phyloP scores from a whole-genome alignment of 2,113 vertebrate genomes.

The Taurulus bubalis region DNA sequence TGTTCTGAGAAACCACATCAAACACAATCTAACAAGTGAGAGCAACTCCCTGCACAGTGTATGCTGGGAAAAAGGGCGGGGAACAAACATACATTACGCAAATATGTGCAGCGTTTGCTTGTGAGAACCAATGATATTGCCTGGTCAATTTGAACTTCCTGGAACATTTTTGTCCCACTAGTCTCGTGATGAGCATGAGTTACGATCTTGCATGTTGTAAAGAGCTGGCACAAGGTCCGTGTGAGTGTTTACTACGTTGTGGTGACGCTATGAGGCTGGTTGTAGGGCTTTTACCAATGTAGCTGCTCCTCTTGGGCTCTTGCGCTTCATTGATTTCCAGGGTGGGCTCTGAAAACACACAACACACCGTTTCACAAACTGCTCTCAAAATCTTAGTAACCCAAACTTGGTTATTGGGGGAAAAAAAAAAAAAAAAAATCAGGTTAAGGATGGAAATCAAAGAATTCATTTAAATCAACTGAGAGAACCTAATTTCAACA shows the following conservation, averaged over 20 bases:
- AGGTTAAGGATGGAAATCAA: background rate
- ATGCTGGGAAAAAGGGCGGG: background rate
- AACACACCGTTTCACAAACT: constrained; percentile 9
- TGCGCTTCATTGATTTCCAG: background rate
- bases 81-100: background rate
- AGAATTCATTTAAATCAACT: background rate
- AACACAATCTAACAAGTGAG: background rate
- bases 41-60: background rate
- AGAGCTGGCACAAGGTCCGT: background rate
- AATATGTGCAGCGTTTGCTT: background rate
- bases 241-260: background rate
- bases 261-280: background rate
- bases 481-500: background rate
- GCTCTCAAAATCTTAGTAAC: background rate
- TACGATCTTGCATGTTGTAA: background rate
- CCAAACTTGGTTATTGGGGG: background rate
- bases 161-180: background rate
- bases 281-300: constrained; percentile 53
- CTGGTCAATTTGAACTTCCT: background rate
- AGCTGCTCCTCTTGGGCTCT: constrained; percentile 55
- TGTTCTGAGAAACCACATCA: background rate
- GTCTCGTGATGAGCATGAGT: too few relatives aligned
- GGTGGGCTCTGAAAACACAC: constrained; percentile 54
- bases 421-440: background rate
- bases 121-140: background rate